Evolutionary conservation across 2,113 vertebrate genomes (phyloP).

Genomic region (Datnioides undecimradiatus): DNA sequence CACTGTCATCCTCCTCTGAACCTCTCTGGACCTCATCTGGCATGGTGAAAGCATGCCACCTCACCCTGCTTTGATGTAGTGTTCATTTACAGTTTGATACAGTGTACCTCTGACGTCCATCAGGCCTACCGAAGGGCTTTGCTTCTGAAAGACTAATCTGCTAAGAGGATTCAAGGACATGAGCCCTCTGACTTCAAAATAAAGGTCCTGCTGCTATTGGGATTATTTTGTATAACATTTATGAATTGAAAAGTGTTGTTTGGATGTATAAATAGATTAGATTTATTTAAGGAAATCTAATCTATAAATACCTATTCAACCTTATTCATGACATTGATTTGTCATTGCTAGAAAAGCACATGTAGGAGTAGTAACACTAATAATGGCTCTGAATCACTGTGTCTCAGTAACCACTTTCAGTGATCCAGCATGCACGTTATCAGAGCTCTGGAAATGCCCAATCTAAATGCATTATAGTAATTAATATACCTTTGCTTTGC

Average conservation of each 20-base stretch:
- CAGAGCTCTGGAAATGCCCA: not conserved
- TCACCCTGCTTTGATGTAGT: not conserved
- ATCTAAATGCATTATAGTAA: not conserved
- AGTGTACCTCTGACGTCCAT: not conserved
- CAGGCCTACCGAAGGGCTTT: conserved; percentile 3
- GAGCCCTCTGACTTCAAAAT: conserved; percentile 39
- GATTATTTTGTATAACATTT: not conserved
- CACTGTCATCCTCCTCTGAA: conserved; percentile 41
- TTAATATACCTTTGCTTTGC: not conserved
- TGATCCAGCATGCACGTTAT: not conserved
- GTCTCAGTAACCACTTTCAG: not conserved
- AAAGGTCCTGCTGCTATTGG: too few species aligned
- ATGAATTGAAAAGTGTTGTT: not conserved
- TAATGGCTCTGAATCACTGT: too few species aligned
- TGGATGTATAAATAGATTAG: too few species aligned
- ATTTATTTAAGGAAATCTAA: too few species aligned
- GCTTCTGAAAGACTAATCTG: conserved; percentile 51
- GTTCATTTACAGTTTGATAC: not conserved
- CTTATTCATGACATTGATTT: not conserved
- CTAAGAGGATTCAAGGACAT: conserved; percentile 67
- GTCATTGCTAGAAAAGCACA: not conserved
- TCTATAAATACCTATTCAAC: not conserved
- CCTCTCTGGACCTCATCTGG: conserved; percentile 21
- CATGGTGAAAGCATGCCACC: conserved; percentile 44
- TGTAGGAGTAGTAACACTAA: too few species aligned